Percentiles rank a stretch among this genome's conserved stretches.
Conservation (phyloP, 1,140 invertebrate genomes). For the Copidosoma floridanum region DNA sequence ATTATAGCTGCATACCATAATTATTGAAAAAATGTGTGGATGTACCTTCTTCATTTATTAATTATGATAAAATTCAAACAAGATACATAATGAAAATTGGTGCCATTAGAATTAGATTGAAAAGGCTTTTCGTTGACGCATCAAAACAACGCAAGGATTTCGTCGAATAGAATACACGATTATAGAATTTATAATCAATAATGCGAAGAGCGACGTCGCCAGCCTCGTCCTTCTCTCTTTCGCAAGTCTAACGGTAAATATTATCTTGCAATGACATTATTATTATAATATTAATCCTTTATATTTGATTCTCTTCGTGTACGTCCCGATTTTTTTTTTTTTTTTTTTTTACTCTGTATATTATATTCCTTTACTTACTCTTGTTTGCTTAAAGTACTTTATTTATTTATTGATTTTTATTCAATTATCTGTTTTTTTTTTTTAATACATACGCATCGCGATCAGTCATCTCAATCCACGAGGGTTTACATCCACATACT, state of each 20-base stretch:
- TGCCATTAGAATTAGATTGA: no score
- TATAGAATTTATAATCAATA: conserved; percentile 12
- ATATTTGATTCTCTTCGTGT: conserved; percentile 20
- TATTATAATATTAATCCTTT: background rate
- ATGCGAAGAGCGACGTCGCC: conserved; percentile 14
- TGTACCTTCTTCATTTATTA: no score
- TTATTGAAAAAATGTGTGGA: no score
- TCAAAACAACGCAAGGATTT: conserved; percentile 3
- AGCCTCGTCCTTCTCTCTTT: conserved; percentile 13
- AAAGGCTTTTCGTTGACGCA: conserved; percentile 23
- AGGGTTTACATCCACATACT: background rate
- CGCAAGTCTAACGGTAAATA: conserved; percentile 3
- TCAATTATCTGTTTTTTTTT: no score
- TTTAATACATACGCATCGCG: no score
- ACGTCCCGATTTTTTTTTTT: background rate
- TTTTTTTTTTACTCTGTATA: background rate
- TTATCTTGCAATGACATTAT: background rate
- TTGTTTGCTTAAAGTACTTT: no score
- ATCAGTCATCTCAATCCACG: background rate
- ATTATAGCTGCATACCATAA: no score
- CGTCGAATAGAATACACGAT: conserved; percentile 13
- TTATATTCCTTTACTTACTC: background rate
- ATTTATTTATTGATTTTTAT: no score
- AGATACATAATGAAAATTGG: no score
- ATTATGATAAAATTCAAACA: no score